Conservation (phyloP, 2,797 vertebrate genomes). For the Limnodromus scolopaceus region DNA sequence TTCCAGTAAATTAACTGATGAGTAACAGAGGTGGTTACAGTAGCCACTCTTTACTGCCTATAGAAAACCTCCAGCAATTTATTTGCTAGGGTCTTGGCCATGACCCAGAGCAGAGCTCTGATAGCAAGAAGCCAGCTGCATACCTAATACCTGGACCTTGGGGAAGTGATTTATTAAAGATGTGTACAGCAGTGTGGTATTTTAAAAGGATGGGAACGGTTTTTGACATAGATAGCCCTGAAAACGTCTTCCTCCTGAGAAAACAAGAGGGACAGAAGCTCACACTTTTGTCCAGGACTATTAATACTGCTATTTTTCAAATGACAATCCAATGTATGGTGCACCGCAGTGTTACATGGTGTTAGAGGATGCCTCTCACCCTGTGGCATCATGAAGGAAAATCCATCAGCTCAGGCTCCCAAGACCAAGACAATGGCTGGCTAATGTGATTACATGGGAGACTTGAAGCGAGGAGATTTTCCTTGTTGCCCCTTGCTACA, state of each 20-base stretch:
- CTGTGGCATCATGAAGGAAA: neutral
- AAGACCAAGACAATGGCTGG: neutral
- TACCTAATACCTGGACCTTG: neutral
- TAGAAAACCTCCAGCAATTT: neutral
- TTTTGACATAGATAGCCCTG: neutral
- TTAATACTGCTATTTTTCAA: neutral
- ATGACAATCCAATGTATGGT: neutral
- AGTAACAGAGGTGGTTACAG: neutral
- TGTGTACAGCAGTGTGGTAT: neutral
- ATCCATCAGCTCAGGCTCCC: neutral
- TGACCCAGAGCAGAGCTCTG: neutral
- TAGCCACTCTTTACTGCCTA: neutral
- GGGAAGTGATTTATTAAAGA: neutral
- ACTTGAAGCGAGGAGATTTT: fast-evolving
- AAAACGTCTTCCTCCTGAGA: neutral
- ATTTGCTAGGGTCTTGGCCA: neutral
- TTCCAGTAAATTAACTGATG: neutral
- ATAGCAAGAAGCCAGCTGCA: neutral
- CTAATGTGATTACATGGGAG: neutral
- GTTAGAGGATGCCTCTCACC: neutral
- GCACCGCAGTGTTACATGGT: neutral
- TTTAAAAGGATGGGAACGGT: neutral
- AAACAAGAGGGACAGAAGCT: neutral
- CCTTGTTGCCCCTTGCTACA: neutral
- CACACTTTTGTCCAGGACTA: neutral